Evolutionary conservation across 2,888 invertebrate genomes (phyloP).

Genomic region (Pristionchus mayeri): DNA sequence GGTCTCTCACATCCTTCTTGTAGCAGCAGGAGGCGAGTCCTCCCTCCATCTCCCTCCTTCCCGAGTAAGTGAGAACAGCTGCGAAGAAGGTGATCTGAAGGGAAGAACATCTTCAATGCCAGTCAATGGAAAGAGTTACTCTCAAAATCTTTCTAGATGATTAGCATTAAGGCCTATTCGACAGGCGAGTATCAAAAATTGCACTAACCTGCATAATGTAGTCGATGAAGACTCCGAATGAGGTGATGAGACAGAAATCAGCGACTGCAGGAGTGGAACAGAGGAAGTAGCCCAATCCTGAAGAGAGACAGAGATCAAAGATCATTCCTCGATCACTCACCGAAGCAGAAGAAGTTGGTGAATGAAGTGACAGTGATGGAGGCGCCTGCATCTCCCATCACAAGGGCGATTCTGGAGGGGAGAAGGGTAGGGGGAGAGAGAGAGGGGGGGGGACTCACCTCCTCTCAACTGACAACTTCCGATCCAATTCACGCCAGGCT

Average conservation of each 20-base stretch:
- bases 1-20: conserved; percentile 52
- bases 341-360: conserved; percentile 76
- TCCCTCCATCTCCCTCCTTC: conserved; percentile 68
- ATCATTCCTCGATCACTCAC: conserved; percentile 49
- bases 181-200: too few relatives aligned
- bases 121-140: background rate
- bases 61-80: conserved; percentile 73
- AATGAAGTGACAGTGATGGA: conserved; percentile 75
- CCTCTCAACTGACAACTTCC: conserved; percentile 59
- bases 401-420: conserved; percentile 65
- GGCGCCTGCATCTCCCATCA: conserved; percentile 75
- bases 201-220: conserved; percentile 73
- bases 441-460: background rate
- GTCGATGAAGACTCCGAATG: conserved; percentile 73
- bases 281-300: conserved; percentile 74
- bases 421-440: background rate
- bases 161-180: too few relatives aligned
- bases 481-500: conserved; percentile 74
- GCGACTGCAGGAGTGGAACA: conserved; percentile 75
- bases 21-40: conserved; percentile 71
- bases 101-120: background rate
- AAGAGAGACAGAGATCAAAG: background rate
- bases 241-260: conserved; percentile 75
- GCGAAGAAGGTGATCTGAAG: conserved; percentile 74
- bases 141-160: background rate